Conservation (phyloP, 2,888 invertebrate species). For the Dexiosoma caninum region DNA sequence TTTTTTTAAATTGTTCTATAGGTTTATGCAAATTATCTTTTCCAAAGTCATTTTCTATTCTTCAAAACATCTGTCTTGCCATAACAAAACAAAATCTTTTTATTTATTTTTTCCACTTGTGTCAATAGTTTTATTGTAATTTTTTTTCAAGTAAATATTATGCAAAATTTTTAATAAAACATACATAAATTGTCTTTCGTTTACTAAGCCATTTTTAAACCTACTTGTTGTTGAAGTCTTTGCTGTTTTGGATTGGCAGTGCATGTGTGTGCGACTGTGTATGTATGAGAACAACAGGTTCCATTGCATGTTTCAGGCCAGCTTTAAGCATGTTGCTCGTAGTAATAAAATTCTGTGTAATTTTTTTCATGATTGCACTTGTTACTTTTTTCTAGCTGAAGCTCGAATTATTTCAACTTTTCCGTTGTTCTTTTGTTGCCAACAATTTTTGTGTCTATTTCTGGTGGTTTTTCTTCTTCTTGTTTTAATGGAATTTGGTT, state of each 20-base stretch:
- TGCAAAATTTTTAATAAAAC: conserved; percentile 17
- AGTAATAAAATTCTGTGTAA: conserved; percentile 16
- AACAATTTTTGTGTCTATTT: conserved; percentile 25
- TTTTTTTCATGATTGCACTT: conserved; percentile 32
- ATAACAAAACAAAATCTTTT: background rate
- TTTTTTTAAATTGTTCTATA: background rate
- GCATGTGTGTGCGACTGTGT: background rate
- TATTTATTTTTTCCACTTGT: background rate
- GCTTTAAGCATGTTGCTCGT: background rate
- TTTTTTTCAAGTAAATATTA: conserved; percentile 7
- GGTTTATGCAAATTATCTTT: background rate
- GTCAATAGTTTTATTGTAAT: background rate
- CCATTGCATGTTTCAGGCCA: conserved; percentile 29
- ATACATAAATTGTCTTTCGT: conserved; percentile 6
- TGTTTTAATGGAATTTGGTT: background rate
- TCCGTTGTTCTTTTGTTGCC: conserved; percentile 32
- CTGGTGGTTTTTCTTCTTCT: background rate
- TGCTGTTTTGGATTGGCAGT: too few species aligned
- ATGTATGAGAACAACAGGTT: conserved; percentile 33
- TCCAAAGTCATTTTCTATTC: background rate
- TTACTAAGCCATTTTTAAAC: background rate
- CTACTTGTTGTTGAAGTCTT: conserved; percentile 43
- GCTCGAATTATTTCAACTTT: conserved; percentile 31
- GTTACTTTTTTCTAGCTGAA: conserved; percentile 32
- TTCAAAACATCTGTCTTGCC: background rate